phyloP scores from a whole-genome alignment of 2,888 invertebrate genomes.

The Endomychus coccineus region DNA sequence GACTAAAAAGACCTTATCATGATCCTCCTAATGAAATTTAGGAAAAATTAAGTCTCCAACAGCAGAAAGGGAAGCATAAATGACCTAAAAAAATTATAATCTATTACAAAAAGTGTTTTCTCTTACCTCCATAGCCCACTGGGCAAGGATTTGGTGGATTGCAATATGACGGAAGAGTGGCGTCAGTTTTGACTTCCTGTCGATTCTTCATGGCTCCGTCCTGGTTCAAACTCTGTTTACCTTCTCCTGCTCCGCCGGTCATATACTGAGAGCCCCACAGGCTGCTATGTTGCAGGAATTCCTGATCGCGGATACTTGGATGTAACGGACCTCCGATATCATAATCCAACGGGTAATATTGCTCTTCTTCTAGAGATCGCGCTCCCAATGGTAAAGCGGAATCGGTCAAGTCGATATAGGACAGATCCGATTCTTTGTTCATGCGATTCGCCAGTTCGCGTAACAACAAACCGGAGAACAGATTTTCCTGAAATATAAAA shows the following conservation, averaged over 20 bases:
- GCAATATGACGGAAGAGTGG: constrained; percentile 92
- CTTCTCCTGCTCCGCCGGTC: constrained; percentile 68
- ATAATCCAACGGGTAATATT: constrained; percentile 55
- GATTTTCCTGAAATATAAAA: constrained; percentile 25
- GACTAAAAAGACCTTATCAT: too few relatives aligned
- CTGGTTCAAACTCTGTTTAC: constrained; percentile 56
- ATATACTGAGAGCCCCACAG: constrained; percentile 61
- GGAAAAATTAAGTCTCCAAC: too few relatives aligned
- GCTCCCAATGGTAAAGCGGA: constrained; percentile 23
- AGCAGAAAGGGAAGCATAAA: too few relatives aligned
- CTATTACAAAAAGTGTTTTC: too few relatives aligned
- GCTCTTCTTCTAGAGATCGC: constrained; percentile 42
- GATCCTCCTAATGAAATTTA: neutral
- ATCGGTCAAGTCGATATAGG: constrained; percentile 58
- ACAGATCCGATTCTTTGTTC: constrained; percentile 63
- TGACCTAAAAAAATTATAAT: too few relatives aligned
- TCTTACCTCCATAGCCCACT: constrained; percentile 78
- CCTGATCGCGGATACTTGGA: constrained; percentile 79
- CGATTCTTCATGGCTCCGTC: constrained; percentile 52
- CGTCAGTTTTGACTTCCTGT: constrained; percentile 82
- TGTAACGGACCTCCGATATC: constrained; percentile 61
- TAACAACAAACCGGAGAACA: constrained; percentile 64
- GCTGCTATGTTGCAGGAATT: constrained; percentile 75
- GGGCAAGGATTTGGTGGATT: constrained; percentile 99
- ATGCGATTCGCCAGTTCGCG: constrained; percentile 72